A percentile compares a stretch with the other conserved stretches of the same genome.
phyloP scores from a whole-genome alignment of 2,113 vertebrate genomes.

The Rafetus swinhoei region DNA sequence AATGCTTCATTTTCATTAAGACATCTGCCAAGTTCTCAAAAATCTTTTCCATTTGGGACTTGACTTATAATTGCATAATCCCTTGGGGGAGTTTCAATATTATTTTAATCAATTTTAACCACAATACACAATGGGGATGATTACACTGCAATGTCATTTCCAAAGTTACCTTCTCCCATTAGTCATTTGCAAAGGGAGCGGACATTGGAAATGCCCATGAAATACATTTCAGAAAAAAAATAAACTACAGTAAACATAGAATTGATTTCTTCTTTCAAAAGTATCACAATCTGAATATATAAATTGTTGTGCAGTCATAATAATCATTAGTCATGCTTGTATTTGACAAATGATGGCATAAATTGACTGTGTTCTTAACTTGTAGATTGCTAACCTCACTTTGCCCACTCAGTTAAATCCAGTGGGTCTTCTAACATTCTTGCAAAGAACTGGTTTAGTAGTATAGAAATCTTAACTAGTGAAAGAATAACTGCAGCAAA shows the following conservation, averaged over 20 bases:
- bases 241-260: not conserved
- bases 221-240: slow-evolving; percentile 59
- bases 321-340: fast-evolving
- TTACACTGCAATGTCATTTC: slow-evolving; percentile 83
- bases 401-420: not conserved
- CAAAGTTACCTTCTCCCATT: slow-evolving; percentile 82
- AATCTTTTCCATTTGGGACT: slow-evolving; percentile 82
- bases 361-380: not conserved
- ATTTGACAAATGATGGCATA: not conserved
- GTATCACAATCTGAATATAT: slow-evolving; percentile 58
- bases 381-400: not conserved
- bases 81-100: slow-evolving; percentile 86
- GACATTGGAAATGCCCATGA: slow-evolving; percentile 47
- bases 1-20: slow-evolving; percentile 91
- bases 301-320: not conserved
- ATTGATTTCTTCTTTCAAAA: slow-evolving; percentile 62
- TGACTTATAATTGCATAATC: slow-evolving; percentile 84
- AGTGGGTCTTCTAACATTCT: not conserved
- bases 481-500: fast-evolving
- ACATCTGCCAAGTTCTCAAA: slow-evolving; percentile 87
- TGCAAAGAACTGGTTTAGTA: not conserved
- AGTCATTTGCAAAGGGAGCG: slow-evolving; percentile 74
- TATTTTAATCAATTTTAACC: slow-evolving; percentile 89
- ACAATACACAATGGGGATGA: slow-evolving; percentile 85
- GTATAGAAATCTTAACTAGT: fast-evolving